A percentile compares a stretch with the other conserved stretches of the same genome.
Conservation (phyloP, 92 coral and sea anemone genomes). For the Hydrozoanthus gracilis region DNA sequence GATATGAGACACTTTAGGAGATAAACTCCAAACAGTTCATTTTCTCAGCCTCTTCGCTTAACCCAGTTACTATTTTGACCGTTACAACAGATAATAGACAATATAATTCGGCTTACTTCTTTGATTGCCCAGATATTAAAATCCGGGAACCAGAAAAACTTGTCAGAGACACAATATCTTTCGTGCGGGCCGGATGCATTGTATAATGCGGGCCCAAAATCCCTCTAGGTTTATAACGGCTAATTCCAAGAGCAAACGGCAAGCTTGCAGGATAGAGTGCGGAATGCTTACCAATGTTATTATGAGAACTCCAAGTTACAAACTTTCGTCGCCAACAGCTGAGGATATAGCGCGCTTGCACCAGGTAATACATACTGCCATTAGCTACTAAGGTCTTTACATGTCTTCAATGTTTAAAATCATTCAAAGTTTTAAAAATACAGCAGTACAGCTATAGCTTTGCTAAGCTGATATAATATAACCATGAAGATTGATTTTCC, state of each 20-base stretch:
- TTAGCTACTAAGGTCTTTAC: not conserved
- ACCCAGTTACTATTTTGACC: not conserved
- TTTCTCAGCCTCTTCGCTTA: not conserved
- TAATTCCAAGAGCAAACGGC: conserved; percentile 4
- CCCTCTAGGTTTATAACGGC: not conserved
- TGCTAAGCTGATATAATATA: not conserved
- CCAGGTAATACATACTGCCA: conserved; percentile 6
- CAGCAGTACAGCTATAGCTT: not conserved
- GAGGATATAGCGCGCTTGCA: conserved; percentile 6
- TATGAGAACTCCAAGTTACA: conserved; percentile 32
- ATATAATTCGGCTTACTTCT: conserved; percentile 3
- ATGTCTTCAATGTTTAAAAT: conserved; percentile 2
- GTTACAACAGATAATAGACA: not conserved
- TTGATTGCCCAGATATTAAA: conserved; percentile 24
- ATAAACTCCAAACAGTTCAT: no score
- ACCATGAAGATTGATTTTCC: not conserved
- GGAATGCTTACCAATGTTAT: conserved; percentile 24
- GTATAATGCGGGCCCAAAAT: not conserved
- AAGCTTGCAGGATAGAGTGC: not conserved
- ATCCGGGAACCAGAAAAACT: conserved; percentile 34
- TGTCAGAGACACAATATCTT: conserved; percentile 1
- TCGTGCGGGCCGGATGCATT: conserved; percentile 16
- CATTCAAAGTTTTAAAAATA: not conserved
- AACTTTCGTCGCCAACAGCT: conserved; percentile 25
- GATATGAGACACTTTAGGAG: no score